These are phyloP conservation scores for Epirrhoe alternata DNA, from an alignment of 2,888 invertebrate species.

Conservation along the genomic window DNA sequence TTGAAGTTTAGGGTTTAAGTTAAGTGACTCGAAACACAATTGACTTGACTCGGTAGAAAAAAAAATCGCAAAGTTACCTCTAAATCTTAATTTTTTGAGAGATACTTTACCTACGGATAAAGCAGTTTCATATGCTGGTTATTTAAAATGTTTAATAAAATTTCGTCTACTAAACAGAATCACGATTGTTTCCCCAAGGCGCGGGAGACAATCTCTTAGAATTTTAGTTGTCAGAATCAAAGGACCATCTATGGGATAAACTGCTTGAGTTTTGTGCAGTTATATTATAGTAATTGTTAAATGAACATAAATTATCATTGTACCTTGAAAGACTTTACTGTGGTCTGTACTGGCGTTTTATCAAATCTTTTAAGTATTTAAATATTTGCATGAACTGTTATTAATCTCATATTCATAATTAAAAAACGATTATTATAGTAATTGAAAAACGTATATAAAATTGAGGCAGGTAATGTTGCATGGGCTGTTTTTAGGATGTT, in stretches of 20 bases:
- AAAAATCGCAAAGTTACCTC: too few species aligned
- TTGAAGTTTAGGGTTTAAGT: too few species aligned
- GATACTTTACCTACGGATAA: too few species aligned
- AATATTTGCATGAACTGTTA: slow-evolving; percentile 21
- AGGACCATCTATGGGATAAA: not conserved
- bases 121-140: too few species aligned
- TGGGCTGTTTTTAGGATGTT: slow-evolving; percentile 5
- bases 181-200: too few species aligned
- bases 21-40: too few species aligned
- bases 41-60: too few species aligned
- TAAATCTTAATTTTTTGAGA: too few species aligned
- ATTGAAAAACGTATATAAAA: not conserved
- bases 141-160: too few species aligned
- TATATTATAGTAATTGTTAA: not conserved
- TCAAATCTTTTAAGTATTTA: slow-evolving; percentile 9
- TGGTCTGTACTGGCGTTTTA: slow-evolving; percentile 11
- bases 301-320: slow-evolving; percentile 13
- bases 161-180: too few species aligned
- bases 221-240: too few species aligned
- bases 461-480: slow-evolving; percentile 17
- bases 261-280: not conserved
- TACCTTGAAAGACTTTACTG: slow-evolving; percentile 14
- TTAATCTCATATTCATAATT: not conserved
- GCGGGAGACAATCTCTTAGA: too few species aligned
- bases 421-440: not conserved